phyloP scores from a whole-genome alignment of 2,113 vertebrate species.

The Marcusenius ussheri region DNA sequence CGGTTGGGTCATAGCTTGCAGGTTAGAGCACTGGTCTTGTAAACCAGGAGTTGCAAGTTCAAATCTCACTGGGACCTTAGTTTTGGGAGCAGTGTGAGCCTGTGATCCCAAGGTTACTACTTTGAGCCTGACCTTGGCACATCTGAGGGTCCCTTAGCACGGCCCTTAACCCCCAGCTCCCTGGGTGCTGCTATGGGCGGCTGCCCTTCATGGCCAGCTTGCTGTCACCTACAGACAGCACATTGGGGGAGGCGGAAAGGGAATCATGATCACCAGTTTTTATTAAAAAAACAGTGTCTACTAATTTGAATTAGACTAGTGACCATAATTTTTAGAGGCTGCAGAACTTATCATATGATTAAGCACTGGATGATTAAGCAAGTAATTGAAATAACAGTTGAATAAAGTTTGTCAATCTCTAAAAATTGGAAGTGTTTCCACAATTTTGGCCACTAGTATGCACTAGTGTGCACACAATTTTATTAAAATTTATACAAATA shows the following conservation, averaged over 20 bases:
- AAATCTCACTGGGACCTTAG: background rate
- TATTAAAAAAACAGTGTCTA: background rate
- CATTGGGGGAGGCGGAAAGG: background rate
- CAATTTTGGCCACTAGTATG: background rate
- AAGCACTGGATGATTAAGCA: background rate
- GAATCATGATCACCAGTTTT: background rate
- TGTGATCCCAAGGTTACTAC: background rate
- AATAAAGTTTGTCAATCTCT: background rate
- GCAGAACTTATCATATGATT: background rate
- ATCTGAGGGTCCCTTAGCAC: background rate
- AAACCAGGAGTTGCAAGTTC: background rate
- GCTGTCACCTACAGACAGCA: background rate
- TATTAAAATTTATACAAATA: background rate
- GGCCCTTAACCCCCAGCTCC: background rate
- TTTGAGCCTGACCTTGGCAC: background rate
- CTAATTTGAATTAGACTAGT: background rate
- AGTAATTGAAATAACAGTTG: background rate
- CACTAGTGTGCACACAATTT: background rate
- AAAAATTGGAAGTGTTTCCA: background rate
- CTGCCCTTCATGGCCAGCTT: background rate
- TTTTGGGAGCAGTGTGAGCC: background rate
- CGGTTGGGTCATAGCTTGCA: too few species aligned
- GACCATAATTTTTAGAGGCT: background rate
- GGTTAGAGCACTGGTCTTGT: background rate
- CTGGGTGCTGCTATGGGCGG: background rate